Base-by-base conservation (phyloP, 2,113 vertebrate genomes). In the Indicator maculatus region DNA sequence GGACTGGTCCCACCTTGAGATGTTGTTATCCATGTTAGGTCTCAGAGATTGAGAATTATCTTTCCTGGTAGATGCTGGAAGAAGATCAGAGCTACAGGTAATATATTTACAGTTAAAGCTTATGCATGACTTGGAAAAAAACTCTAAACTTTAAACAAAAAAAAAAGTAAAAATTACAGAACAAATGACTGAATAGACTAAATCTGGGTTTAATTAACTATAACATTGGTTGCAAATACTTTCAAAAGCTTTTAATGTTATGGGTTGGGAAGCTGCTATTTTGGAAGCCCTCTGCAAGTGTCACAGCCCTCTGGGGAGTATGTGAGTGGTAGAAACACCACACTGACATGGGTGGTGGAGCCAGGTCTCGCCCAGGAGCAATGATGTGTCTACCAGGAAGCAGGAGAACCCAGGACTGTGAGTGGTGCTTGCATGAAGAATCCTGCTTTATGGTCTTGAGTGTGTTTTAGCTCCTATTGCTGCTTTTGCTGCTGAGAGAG, bases 191-290 rank as follows among this genome's bases (percentile, higher is more conserved):
- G 82, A 92, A 91, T 77, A 91, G 75, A 93, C 56, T 30, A 88
- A 86, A 94, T 84, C 88, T 96, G 95, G 63, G 21, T 93, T 93
- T 92, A 90, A 95, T 96, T 96, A 95, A 93, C 63, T 92, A 17
- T 26, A 86, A 90, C 95, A 96, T 89, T 91, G 80, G 65, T 94
- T 94, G 66, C 92, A 95, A 96, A 95, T 95, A 89, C 89, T 95
- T 95, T 81, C 13, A 45, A 95, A 93, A 89, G 60, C 91, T 83
- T 83, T 31, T 58, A 82, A 82, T 2, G 0, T 65, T 89, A 64
- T 53, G 77, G n/a, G 66, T 36, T 86, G 76, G 83, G 83, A 93
- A 95, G 75, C 0, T 87, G 63, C 86, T 94, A 64, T 93, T 93
- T 90, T 95, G 83, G 91, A 95, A 90, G 76, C 53, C 83, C 39